phyloP scores from a whole-genome alignment of 1,140 invertebrate species.

The Arion vulgaris region DNA sequence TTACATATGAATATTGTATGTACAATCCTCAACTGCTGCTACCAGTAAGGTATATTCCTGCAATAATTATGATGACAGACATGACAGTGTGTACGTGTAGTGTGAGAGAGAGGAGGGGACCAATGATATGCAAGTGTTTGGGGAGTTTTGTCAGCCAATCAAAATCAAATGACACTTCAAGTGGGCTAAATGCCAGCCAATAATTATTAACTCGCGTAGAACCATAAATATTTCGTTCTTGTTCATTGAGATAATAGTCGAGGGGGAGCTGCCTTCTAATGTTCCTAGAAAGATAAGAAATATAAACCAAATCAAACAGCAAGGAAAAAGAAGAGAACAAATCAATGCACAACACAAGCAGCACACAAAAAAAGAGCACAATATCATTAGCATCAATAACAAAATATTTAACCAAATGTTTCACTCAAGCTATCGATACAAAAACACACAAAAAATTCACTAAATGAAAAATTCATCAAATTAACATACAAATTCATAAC shows the following conservation, averaged over 20 bases:
- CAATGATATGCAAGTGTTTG: constrained; percentile 19
- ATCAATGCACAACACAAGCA: not conserved
- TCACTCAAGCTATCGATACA: too few relatives aligned
- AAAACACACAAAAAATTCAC: not conserved
- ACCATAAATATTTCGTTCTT: not conserved
- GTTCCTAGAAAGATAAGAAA: not conserved
- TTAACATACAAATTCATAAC: not conserved
- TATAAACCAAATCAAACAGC: not conserved
- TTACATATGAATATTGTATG: too few relatives aligned
- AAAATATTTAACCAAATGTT: too few relatives aligned
- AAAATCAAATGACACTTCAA: constrained; percentile 22
- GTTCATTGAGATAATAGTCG: not conserved
- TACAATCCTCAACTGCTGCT: not conserved
- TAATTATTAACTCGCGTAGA: not conserved
- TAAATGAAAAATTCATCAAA: not conserved
- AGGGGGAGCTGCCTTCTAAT: not conserved
- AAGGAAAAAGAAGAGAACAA: not conserved
- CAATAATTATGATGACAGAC: not conserved
- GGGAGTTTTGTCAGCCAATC: constrained; percentile 35
- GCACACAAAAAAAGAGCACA: not conserved
- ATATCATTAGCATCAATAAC: not conserved
- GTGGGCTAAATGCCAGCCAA: not conserved
- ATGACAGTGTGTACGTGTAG: not conserved
- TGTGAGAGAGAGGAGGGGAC: not conserved
- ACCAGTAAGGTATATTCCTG: not conserved